Conservation (phyloP, 2,113 vertebrate genomes). For the Gasterosteus aculeatus region DNA sequence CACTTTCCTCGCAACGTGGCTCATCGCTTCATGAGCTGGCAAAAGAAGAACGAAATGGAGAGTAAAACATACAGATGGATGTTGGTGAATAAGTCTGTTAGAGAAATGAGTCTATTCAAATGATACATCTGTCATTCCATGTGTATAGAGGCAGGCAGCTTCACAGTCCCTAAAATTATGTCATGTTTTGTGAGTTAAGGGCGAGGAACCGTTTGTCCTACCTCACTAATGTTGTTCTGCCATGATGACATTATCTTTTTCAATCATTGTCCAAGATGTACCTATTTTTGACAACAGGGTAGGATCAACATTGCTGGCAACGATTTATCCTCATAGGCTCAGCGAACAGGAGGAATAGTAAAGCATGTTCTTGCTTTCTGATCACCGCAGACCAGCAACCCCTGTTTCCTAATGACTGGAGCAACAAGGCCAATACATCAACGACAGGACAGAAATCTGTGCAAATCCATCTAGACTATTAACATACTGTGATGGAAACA, state of each 20-base stretch:
- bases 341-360: not conserved
- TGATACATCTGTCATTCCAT: not conserved
- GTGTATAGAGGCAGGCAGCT: not conserved
- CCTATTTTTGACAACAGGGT: not conserved
- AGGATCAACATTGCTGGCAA: not conserved
- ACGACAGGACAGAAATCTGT: not conserved
- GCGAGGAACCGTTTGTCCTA: not conserved
- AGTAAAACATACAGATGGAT: constrained; percentile 23
- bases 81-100: not conserved
- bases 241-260: not conserved
- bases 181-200: not conserved
- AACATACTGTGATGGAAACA: not conserved
- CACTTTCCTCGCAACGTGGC: constrained; percentile 56
- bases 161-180: not conserved
- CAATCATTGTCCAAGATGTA: not conserved
- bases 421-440: constrained; percentile 32
- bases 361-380: constrained; percentile 12
- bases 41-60: constrained; percentile 4
- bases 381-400: constrained; percentile 17
- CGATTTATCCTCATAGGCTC: not conserved
- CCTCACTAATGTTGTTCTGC: not conserved
- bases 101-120: not conserved
- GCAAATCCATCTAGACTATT: not conserved
- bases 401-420: constrained; percentile 44
- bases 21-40: constrained; percentile 33